Base-by-base conservation (phyloP, 2,113 vertebrate genomes). In the Dinomys branickii region DNA sequence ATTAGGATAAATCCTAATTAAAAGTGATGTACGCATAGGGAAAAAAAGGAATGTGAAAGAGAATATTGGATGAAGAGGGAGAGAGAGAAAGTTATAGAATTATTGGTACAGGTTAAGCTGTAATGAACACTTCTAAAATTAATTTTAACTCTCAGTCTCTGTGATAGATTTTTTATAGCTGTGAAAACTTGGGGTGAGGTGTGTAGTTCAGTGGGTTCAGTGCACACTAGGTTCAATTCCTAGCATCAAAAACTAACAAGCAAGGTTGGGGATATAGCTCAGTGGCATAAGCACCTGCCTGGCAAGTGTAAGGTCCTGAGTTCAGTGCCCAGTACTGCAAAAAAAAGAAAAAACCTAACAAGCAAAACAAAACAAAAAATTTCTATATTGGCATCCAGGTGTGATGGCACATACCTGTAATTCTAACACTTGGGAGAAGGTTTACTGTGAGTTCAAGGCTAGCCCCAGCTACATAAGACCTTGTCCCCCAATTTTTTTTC, bases 71-170 rank as follows among this genome's bases (percentile, higher is more conserved):
- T 95, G 52, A 88, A 77, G 12, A n/a, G 24, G 26, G 14, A 65
- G 24, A 83, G 24, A 83, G 50, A 81, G 54, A 71, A 9, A 67
- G 65, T 41, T 77, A 38, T 2, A 90, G 88, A 59, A 86, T 73
- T 82, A 41, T 16, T 86, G 28, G 33, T 83, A 6, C 3, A 52
- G 22, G 17, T 96, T 94, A 77, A 35, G 28, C 11, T 89, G 13
- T 56, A 50, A 5, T 16, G 85, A 95, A 87, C 65, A 50, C 88
- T 73, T 95, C 20, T 82, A 56, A 95, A 85, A 69, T 88, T 94
- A 65, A 96, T 93, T 91, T 95, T 82, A 88, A 82, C 28, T 19
- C 24, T 90, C 28, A 83, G 11, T 50, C 2, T 83, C 5, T 20
- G 38, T 59, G 38, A 4, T 47, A 73, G 30, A 63, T 63, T 75